A percentile compares a stretch with the other conserved stretches of the same genome.
Conservation (phyloP, 23 tunicate species). For the Corella eumyota region DNA sequence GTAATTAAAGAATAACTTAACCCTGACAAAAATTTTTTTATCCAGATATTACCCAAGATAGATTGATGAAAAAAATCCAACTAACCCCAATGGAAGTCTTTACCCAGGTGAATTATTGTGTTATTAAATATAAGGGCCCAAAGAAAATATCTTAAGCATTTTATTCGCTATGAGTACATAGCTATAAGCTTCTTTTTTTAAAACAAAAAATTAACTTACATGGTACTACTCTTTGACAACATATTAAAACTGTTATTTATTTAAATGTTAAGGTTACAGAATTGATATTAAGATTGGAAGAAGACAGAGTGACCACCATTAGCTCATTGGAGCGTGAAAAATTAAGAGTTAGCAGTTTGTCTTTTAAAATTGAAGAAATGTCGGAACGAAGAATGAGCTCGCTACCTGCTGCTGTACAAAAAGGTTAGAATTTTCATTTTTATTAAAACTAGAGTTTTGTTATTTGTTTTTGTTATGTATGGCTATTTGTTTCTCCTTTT, state of each 20-base stretch:
- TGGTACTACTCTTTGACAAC: neutral
- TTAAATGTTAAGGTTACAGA: slow-evolving; percentile 44
- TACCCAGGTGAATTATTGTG: slow-evolving; percentile 34
- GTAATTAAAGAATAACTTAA: neutral
- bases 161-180: neutral
- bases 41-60: slow-evolving; percentile 5
- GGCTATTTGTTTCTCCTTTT: too few relatives aligned
- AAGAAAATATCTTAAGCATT: neutral
- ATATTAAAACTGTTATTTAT: neutral
- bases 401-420: slow-evolving; percentile 74
- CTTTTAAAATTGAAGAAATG: slow-evolving; percentile 32
- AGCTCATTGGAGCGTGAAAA: slow-evolving; percentile 47
- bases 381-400: slow-evolving; percentile 44
- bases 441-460: too few relatives aligned
- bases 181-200: neutral
- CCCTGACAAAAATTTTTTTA: slow-evolving; percentile 2
- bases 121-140: neutral
- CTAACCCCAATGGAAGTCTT: slow-evolving; percentile 59
- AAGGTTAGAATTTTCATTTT: slow-evolving; percentile 26
- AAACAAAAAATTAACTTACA: neutral
- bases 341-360: slow-evolving; percentile 25
- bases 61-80: slow-evolving; percentile 29
- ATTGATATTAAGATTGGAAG: slow-evolving; percentile 58
- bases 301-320: slow-evolving; percentile 48
- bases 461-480: too few relatives aligned